Evolutionary conservation across 1,140 invertebrate species (phyloP).

Genomic region (Habropoda laboriosa): DNA sequence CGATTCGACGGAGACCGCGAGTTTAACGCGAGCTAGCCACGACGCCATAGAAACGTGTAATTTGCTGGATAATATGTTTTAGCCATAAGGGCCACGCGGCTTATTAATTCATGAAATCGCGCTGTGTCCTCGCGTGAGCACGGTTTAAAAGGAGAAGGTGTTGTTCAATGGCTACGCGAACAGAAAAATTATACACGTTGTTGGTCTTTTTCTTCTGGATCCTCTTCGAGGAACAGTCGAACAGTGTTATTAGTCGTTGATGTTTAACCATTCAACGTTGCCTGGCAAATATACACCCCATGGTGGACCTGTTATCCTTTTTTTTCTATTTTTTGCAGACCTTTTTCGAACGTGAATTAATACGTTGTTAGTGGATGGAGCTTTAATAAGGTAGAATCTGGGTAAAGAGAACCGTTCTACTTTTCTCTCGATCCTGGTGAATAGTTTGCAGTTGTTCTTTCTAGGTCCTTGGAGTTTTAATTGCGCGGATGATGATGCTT

Average conservation of each 20-base stretch:
- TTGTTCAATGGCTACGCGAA: background rate
- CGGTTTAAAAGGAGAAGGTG: too few species aligned
- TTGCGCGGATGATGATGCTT: constrained; percentile 1
- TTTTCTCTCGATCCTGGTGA: background rate
- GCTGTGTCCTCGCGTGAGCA: constrained; percentile 42
- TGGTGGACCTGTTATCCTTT: background rate
- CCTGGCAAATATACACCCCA: background rate
- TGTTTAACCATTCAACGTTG: constrained; percentile 11
- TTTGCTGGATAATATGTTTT: constrained; percentile 48
- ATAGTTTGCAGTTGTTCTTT: background rate
- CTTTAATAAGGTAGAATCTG: background rate
- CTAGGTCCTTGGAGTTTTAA: background rate
- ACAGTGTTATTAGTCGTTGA: constrained; percentile 36
- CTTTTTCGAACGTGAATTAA: background rate
- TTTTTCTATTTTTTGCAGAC: background rate
- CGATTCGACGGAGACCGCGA: constrained; percentile 10
- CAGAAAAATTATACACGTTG: constrained; percentile 31
- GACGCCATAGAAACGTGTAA: constrained; percentile 11
- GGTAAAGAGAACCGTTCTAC: too few species aligned
- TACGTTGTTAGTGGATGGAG: background rate
- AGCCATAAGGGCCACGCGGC: constrained; percentile 18
- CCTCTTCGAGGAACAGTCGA: constrained; percentile 1
- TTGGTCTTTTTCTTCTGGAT: background rate
- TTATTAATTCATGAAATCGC: constrained; percentile 47
- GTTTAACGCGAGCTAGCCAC: constrained; percentile 28